Percentiles rank a stretch among this genome's conserved stretches.
Evolutionary conservation across 2,797 vertebrate genomes (phyloP).

Genomic region (Liparis tanakae): DNA sequence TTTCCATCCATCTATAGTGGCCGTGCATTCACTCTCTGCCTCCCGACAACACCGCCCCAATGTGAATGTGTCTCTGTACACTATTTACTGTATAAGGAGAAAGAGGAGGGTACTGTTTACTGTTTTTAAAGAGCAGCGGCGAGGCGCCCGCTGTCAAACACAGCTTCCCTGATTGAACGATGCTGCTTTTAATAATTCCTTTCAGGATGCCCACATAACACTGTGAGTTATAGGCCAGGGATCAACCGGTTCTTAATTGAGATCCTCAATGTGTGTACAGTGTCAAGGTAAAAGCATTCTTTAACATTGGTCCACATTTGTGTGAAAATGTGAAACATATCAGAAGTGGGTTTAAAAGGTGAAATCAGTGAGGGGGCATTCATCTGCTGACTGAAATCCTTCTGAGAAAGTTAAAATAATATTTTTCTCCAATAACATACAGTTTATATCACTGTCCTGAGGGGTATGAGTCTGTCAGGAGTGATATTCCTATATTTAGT

Average conservation of each 20-base stretch:
- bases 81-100: conserved; percentile 66
- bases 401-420: neutral
- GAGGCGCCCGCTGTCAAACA: conserved; percentile 29
- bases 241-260: neutral
- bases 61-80: conserved; percentile 61
- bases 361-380: neutral
- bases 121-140: conserved; percentile 65
- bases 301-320: neutral
- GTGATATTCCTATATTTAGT: too few relatives aligned
- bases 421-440: neutral
- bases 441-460: too few relatives aligned
- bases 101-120: conserved; percentile 22
- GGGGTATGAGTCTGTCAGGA: neutral
- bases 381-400: neutral
- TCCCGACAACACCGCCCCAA: neutral
- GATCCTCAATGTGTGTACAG: neutral
- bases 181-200: conserved; percentile 21
- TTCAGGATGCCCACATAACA: neutral
- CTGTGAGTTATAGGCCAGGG: neutral
- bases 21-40: conserved; percentile 5
- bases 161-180: conserved; percentile 27
- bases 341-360: neutral
- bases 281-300: neutral
- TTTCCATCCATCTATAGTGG: conserved; percentile 21
- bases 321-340: neutral